phyloP scores from a whole-genome alignment of 2,113 vertebrate genomes.

The Labeo catla region DNA sequence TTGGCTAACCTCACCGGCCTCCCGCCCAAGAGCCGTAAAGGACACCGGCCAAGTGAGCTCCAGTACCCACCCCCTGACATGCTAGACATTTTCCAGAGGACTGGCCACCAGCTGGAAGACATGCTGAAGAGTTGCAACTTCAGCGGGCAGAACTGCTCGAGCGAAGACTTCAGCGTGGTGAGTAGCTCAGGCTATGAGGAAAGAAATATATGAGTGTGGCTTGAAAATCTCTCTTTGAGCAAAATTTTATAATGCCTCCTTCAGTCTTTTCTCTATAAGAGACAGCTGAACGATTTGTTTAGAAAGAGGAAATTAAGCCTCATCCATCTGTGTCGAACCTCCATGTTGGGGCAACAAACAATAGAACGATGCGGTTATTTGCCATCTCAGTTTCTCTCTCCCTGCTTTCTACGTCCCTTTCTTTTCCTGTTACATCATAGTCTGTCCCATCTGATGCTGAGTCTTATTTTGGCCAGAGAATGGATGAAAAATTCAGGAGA shows the following conservation, averaged over 20 bases:
- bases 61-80: conserved; percentile 95
- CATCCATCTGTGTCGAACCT: conserved; percentile 9
- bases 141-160: conserved; percentile 93
- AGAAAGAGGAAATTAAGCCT: background rate
- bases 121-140: conserved; percentile 99
- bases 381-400: background rate
- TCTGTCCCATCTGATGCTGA: conserved; percentile 40
- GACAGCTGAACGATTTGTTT: conserved; percentile 1
- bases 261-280: background rate
- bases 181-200: conserved; percentile 68
- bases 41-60: conserved; percentile 91
- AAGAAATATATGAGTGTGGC: background rate
- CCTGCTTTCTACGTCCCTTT: background rate
- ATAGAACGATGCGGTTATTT: background rate
- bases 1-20: conserved; percentile 95
- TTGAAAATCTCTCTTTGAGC: background rate
- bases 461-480: conserved; percentile 56
- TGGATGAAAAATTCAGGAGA: conserved; percentile 58
- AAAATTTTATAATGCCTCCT: background rate
- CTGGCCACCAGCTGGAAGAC: conserved; percentile 94
- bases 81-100: conserved; percentile 98
- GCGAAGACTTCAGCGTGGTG: conserved; percentile 95
- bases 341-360: background rate
- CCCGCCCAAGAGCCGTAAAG: conserved; percentile 94
- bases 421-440: conserved; percentile 34